Base-by-base conservation (phyloP, 2,797 vertebrate genomes). In the Gymnopithys bicolor region DNA sequence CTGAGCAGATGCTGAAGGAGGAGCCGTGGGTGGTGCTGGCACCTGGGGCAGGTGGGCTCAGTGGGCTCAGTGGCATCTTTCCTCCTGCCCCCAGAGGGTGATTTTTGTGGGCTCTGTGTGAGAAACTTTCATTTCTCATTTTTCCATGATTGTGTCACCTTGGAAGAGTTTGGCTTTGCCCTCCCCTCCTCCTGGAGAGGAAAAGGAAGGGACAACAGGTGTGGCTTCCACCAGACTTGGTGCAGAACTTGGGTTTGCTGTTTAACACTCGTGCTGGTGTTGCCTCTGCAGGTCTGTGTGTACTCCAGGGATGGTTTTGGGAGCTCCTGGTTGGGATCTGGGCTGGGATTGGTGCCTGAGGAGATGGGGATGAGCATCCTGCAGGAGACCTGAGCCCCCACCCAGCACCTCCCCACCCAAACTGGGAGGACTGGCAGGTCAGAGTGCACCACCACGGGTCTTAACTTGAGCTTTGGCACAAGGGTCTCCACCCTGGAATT, bases 31-130 rank as follows among this genome's bases (percentile, higher is more conserved):
- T 13, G 19, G 14, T 1, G 5, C 18, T 52, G 49, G 11, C 55
- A 30, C 19, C 32, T 14, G 8, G 2, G 33, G 1, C 0, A 12
- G 45, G 8, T 30, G 49, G 27, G 12, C 3, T 58, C 2, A 0
- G 8, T 30, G 49, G 27, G 12, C 3, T 58, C 2, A 0, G 27
- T 43, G 51, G 32, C 25, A 4, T 27, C 37, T 58, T 56, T n/a
- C 10, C 23, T 24, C 17, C 25, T 41, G 48, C 37, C 49, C 43
- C 30, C 2, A 1, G 13, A 35, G 55, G 21, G 23, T 23, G 37
- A 27, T 41, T 45, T 63, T 18, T n/a, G 17, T 7, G n/a, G 30
- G 46, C 15, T 59, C 18, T 10, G 30, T 0, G 0, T 14, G 46
- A 53, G 33, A 49, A 82, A 55, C 32, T 18, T 30, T 19, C 4